Conservation (phyloP, 2,888 invertebrate species). For the Hypsopygia costalis region DNA sequence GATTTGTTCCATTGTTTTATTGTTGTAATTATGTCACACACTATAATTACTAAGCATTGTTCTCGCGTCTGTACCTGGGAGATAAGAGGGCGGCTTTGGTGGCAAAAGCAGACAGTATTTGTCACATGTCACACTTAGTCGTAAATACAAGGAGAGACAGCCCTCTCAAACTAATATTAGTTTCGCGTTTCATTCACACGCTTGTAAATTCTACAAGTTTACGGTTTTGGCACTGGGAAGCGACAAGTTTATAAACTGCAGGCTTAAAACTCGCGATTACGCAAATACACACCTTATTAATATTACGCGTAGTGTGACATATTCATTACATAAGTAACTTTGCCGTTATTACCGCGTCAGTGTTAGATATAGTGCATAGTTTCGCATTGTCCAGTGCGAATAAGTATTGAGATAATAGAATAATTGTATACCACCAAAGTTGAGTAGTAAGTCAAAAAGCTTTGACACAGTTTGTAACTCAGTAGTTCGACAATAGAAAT, state of each 20-base stretch:
- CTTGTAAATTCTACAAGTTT: slow-evolving; percentile 55
- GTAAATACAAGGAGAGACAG: slow-evolving; percentile 30
- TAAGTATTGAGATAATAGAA: too few species aligned
- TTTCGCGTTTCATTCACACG: slow-evolving; percentile 47
- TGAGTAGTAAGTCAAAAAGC: too few species aligned
- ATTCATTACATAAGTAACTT: too few species aligned
- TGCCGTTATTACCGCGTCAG: background rate
- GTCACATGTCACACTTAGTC: slow-evolving; percentile 26
- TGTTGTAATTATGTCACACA: too few species aligned
- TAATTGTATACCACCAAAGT: too few species aligned
- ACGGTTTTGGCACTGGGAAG: slow-evolving; percentile 49
- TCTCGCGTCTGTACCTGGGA: background rate
- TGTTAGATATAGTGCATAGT: background rate
- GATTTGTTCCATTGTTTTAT: too few species aligned
- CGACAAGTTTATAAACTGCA: slow-evolving; percentile 50
- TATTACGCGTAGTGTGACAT: background rate
- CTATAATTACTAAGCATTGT: too few species aligned
- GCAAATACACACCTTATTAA: background rate
- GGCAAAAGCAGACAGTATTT: slow-evolving; percentile 23
- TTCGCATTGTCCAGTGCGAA: background rate
- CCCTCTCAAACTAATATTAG: slow-evolving; percentile 56
- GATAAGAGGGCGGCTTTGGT: slow-evolving; percentile 9
- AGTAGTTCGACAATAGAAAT: too few species aligned
- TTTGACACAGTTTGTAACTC: too few species aligned
- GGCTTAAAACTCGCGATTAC: slow-evolving; percentile 11